A percentile compares a stretch with the other conserved stretches of the same genome.
Evolutionary conservation across 2,113 vertebrate genomes (phyloP).

Genomic region (Cricetomys ansorgei): DNA sequence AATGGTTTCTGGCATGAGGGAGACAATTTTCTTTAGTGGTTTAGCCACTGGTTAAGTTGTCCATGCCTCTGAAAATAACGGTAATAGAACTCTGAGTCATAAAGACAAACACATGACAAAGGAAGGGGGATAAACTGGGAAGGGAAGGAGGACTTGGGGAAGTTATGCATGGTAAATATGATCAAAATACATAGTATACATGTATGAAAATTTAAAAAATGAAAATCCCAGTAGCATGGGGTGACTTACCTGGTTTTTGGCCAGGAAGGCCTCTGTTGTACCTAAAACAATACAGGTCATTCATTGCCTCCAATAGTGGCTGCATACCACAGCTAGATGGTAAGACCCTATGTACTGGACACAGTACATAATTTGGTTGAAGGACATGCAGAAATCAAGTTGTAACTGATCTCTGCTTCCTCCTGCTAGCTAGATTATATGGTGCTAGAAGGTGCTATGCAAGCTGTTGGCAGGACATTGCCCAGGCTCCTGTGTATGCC

Average conservation of each 20-base stretch:
- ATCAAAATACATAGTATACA: not conserved
- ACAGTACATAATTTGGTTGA: not conserved
- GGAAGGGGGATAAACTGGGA: too few species aligned
- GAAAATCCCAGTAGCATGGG: not conserved
- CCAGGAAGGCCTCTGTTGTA: too few species aligned
- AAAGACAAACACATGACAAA: not conserved
- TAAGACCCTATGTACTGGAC: not conserved
- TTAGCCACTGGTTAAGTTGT: not conserved
- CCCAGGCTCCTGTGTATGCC: too few species aligned
- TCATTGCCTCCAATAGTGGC: not conserved
- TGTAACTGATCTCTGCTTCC: not conserved
- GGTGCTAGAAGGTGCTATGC: not conserved
- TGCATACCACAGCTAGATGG: too few species aligned
- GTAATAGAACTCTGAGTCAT: not conserved
- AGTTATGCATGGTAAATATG: not conserved
- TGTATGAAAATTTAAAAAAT: not conserved
- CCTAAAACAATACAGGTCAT: not conserved
- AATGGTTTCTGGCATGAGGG: not conserved
- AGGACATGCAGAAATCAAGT: not conserved
- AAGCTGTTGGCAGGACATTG: not conserved
- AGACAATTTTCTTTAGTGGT: not conserved
- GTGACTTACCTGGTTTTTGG: not conserved
- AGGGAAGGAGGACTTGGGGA: accelerated
- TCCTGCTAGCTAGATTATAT: not conserved
- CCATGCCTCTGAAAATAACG: not conserved